A percentile compares a stretch with the other conserved stretches of the same genome.
Evolutionary conservation across 2,113 vertebrate species (phyloP).

Genomic region (Pelmatolapia mariae): DNA sequence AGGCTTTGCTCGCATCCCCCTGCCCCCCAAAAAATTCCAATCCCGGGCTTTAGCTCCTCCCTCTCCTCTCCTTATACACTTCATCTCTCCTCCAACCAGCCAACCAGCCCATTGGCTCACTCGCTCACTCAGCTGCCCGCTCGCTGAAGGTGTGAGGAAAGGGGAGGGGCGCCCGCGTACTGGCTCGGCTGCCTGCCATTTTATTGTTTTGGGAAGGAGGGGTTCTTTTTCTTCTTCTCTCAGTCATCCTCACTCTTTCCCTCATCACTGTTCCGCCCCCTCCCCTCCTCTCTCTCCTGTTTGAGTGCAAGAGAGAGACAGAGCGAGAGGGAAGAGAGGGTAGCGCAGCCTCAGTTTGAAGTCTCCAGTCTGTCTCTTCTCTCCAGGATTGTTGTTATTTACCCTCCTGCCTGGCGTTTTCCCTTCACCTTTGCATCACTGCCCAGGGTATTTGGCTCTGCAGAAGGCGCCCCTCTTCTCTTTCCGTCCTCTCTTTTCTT

Average conservation of each 20-base stretch:
- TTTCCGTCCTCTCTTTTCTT: neutral
- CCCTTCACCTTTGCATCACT: neutral
- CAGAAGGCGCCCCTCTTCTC: neutral
- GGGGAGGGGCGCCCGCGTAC: constrained; percentile 14
- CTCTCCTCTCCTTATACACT: neutral
- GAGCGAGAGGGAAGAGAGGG: neutral
- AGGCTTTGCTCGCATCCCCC: constrained; percentile 6
- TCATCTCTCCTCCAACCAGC: neutral
- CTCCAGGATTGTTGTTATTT: constrained; percentile 27
- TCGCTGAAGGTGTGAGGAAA: constrained; percentile 18
- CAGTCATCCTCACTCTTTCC: neutral
- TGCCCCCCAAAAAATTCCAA: neutral
- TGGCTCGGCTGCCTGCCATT: constrained; percentile 46
- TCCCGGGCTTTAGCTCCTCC: constrained; percentile 15
- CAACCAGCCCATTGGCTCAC: neutral
- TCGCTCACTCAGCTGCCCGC: neutral
- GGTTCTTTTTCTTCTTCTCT: neutral
- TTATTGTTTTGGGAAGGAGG: constrained; percentile 46
- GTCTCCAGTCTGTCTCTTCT: constrained; percentile 16
- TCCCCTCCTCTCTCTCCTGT: constrained; percentile 15
- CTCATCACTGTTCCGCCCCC: constrained; percentile 21
- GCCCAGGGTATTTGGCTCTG: neutral
- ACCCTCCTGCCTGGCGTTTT: constrained; percentile 1
- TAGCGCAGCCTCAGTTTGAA: constrained; percentile 41
- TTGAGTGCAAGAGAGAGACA: neutral